phyloP scores from a whole-genome alignment of 2,113 vertebrate species.

The Ailuropoda melanoleuca region DNA sequence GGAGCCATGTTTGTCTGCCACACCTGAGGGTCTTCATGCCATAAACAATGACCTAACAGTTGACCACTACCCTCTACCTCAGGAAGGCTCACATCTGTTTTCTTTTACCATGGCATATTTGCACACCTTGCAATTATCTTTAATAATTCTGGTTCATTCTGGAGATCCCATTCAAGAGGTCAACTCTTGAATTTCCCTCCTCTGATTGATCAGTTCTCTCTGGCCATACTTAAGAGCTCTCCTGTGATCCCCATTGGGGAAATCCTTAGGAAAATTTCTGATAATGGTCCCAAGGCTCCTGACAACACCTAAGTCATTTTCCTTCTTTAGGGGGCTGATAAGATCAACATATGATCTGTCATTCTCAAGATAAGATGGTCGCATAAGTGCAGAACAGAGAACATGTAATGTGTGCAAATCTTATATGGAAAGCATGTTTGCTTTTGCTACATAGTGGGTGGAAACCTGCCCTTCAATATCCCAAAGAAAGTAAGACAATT shows the following conservation, averaged over 20 bases:
- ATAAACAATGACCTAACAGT: background rate
- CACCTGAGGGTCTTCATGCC: background rate
- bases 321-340: background rate
- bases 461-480: background rate
- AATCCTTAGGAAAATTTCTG: background rate
- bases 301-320: background rate
- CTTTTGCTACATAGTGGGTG: background rate
- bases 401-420: fast-evolving
- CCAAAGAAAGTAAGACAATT: background rate
- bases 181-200: background rate
- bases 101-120: fast-evolving
- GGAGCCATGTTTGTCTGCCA: background rate
- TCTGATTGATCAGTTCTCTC: background rate
- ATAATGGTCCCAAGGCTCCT: background rate
- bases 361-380: no score
- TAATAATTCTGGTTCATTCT: background rate
- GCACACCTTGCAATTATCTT: background rate
- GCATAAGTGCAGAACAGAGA: background rate
- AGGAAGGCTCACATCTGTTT: background rate
- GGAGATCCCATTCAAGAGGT: background rate
- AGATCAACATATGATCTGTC: background rate
- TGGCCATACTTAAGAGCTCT: background rate
- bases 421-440: background rate
- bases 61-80: background rate
- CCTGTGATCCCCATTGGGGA: background rate